Percentiles rank a stretch among this genome's conserved stretches.
phyloP scores from a whole-genome alignment of 2,888 invertebrate genomes.

The Diploptera punctata region DNA sequence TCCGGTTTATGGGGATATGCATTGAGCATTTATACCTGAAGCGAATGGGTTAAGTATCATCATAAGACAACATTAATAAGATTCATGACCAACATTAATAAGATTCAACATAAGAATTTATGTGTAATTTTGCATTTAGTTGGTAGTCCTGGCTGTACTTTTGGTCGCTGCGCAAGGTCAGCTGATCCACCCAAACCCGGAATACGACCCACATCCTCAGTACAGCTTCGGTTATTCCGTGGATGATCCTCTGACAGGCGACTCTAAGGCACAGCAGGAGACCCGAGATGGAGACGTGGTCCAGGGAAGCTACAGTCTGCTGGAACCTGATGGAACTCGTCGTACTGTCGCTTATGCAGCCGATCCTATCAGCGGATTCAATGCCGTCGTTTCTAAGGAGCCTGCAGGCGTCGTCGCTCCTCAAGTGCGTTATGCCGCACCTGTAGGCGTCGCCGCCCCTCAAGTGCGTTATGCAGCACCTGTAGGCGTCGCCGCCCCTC shows the following conservation, averaged over 20 bases:
- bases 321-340: slow-evolving; percentile 46
- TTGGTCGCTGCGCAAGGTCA: neutral
- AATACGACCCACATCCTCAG: slow-evolving; percentile 46
- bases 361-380: slow-evolving; percentile 44
- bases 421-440: too few species aligned
- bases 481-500: too few species aligned
- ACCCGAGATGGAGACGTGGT: slow-evolving; percentile 47
- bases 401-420: slow-evolving; percentile 19
- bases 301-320: slow-evolving; percentile 45
- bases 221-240: slow-evolving; percentile 48
- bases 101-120: too few species aligned
- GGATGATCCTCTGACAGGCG: slow-evolving; percentile 47
- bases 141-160: slow-evolving; percentile 5
- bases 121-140: too few species aligned
- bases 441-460: too few species aligned
- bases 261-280: slow-evolving; percentile 47
- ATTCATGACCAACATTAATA: too few species aligned
- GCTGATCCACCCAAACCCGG: neutral
- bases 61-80: too few species aligned
- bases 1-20: too few species aligned
- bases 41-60: too few species aligned
- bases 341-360: slow-evolving; percentile 47
- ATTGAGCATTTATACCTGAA: too few species aligned
- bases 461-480: too few species aligned
- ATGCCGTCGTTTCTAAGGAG: slow-evolving; percentile 48